Evolutionary conservation across 1,140 invertebrate species (phyloP), one percentile per base, ranked within the genome.

Genomic region (Trichonephila clavipes): DNA sequence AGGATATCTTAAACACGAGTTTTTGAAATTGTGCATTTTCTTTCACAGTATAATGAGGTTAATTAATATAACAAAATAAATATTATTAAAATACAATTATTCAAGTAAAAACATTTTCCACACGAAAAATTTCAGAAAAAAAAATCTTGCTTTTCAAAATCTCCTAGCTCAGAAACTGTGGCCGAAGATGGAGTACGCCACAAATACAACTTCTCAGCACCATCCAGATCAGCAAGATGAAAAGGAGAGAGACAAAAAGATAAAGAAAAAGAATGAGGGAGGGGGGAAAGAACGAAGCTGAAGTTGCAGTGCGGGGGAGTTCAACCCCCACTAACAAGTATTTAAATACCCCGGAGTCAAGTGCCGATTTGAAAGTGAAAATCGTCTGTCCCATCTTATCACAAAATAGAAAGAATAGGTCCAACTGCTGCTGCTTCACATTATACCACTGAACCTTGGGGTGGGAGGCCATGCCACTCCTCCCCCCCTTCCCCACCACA

Each of bases 331-430:
- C 59, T 92, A 92, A 92, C 90, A 92, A 92, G 90, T 21, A 92
- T 92, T 91, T 92, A 92, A 92, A 85, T 92, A 92, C 81, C 87
- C n/a, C 64, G 72, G 69, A 88, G 87, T 64, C 81, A 34, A 85
- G 90, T 85, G 51, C 82, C 72, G 90, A 92, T 92, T 92, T 92
- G 90, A 92, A 92, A 92, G 90, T 81, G 90, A 92, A 92, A 92
- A 92, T 90, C 89, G 89, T 90, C 59, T 72, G 59, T 61, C 87
- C 72, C 89, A 61, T 21, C 72, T 61, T 82, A 90, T 81, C 40
- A 69, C 28, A 24, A 34, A 12, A 51, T 51, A 77, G 88, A 77
- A 72, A 81, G 88, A 81, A 90, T 90, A 62, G 72, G 51, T 90
- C 72, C 89, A 89, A 89, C 89, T 81, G 72, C 69, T 82, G 72